phyloP scores from a whole-genome alignment of 2,113 vertebrate genomes.

The Arothron firmamentum region DNA sequence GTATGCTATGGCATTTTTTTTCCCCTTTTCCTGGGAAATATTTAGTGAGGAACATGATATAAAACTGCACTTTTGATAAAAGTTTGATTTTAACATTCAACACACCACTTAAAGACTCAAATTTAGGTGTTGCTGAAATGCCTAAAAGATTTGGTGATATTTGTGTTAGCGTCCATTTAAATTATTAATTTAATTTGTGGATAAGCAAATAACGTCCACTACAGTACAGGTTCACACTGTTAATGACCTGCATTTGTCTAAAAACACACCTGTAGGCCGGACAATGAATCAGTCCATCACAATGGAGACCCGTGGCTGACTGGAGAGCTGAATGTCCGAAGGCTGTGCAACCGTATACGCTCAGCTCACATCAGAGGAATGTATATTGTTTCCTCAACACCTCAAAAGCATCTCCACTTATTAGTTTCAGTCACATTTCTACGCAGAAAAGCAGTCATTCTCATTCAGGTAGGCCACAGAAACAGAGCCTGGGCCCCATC shows the following conservation, averaged over 20 bases:
- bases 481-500: too few relatives aligned
- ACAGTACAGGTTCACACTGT: slow-evolving; percentile 7
- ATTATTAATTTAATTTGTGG: background rate
- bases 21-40: background rate
- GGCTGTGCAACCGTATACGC: slow-evolving; percentile 49
- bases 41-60: too few relatives aligned
- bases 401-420: slow-evolving; percentile 12
- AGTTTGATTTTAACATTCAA: too few relatives aligned
- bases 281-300: slow-evolving; percentile 33
- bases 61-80: too few relatives aligned
- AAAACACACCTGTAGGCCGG: slow-evolving; percentile 22
- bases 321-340: slow-evolving; percentile 14
- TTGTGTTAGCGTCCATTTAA: too few relatives aligned
- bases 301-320: slow-evolving; percentile 11
- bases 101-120: too few relatives aligned
- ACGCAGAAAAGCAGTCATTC: background rate
- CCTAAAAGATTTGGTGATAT: too few relatives aligned
- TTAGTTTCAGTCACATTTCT: slow-evolving; percentile 5
- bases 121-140: too few relatives aligned
- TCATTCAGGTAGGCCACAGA: too few relatives aligned
- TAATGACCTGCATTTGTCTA: slow-evolving; percentile 20
- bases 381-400: background rate
- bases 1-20: slow-evolving; percentile 41
- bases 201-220: slow-evolving; percentile 20
- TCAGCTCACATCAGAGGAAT: slow-evolving; percentile 22